A percentile compares a stretch with the other conserved stretches of the same genome.
These are phyloP conservation scores for Terebella lapidaria DNA, from an alignment of 2,888 invertebrate species.

Conservation along the genomic window DNA sequence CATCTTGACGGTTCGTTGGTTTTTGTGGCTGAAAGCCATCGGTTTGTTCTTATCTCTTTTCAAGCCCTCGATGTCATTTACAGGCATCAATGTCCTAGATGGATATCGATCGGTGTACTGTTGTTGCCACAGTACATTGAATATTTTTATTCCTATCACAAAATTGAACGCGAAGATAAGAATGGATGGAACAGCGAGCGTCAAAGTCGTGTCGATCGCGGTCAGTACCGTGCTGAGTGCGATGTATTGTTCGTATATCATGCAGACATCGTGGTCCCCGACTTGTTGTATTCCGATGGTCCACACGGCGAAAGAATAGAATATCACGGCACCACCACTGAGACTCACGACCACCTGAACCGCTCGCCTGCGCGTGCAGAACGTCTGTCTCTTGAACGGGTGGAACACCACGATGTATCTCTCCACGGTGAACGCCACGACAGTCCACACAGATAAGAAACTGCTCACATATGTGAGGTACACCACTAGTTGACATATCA, in stretches of 20 bases:
- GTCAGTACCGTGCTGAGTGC: slow-evolving; percentile 7
- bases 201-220: slow-evolving; percentile 15
- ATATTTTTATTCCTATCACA: slow-evolving; percentile 16
- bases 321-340: not conserved
- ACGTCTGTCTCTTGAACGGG: slow-evolving; percentile 9
- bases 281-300: slow-evolving; percentile 5
- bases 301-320: slow-evolving; percentile 15
- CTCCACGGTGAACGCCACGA: slow-evolving; percentile 21
- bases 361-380: slow-evolving; percentile 14
- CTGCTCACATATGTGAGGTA: slow-evolving; percentile 15
- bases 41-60: not conserved
- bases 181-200: slow-evolving; percentile 16
- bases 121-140: slow-evolving; percentile 1
- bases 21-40: not conserved
- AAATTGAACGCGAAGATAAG: slow-evolving; percentile 17
- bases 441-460: slow-evolving; percentile 20
- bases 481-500: slow-evolving; percentile 14
- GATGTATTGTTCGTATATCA: slow-evolving; percentile 4
- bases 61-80: not conserved
- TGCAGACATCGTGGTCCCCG: slow-evolving; percentile 1
- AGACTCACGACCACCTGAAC: slow-evolving; percentile 5
- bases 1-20: not conserved
- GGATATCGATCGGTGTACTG: not conserved
- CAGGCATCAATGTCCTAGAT: not conserved
- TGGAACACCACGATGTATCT: slow-evolving; percentile 20